Percentiles rank a stretch among this genome's conserved stretches.
phyloP scores from a whole-genome alignment of 2,797 vertebrate genomes.

The Phoeniculus purpureus region DNA sequence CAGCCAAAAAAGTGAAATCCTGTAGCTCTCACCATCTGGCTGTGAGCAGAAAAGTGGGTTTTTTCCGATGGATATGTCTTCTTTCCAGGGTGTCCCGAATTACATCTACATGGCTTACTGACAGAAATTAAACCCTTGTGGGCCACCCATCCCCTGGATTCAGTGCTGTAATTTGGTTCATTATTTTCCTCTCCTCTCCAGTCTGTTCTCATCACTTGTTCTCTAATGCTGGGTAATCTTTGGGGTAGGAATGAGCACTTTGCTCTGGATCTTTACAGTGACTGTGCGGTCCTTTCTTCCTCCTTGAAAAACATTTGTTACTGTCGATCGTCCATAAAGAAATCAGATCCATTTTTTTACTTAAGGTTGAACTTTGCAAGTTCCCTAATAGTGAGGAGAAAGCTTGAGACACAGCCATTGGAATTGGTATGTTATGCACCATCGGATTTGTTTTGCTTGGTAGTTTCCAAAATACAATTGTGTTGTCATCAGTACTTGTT shows the following conservation, averaged over 20 bases:
- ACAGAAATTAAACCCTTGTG: neutral
- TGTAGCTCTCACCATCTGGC: neutral
- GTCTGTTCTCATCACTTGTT: neutral
- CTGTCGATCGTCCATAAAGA: neutral
- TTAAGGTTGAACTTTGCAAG: neutral
- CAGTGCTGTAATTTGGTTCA: neutral
- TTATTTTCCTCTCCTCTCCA: neutral
- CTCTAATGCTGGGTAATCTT: neutral
- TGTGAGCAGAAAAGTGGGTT: neutral
- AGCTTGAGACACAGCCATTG: neutral
- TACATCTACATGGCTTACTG: neutral
- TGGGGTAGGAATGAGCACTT: neutral
- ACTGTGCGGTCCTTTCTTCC: neutral
- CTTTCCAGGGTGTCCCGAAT: neutral
- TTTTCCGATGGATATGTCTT: neutral
- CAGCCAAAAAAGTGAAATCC: neutral
- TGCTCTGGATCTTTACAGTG: neutral
- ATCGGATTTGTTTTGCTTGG: neutral
- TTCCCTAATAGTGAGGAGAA: neutral
- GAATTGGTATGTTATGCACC: neutral
- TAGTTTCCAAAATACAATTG: neutral
- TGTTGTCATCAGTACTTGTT: neutral
- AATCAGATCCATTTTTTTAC: neutral
- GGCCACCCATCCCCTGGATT: neutral
- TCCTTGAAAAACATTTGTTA: neutral